A percentile compares a stretch with the other conserved stretches of the same genome.
phyloP scores from a whole-genome alignment of 1,140 invertebrate genomes.

The Rhagoletis pomonella region DNA sequence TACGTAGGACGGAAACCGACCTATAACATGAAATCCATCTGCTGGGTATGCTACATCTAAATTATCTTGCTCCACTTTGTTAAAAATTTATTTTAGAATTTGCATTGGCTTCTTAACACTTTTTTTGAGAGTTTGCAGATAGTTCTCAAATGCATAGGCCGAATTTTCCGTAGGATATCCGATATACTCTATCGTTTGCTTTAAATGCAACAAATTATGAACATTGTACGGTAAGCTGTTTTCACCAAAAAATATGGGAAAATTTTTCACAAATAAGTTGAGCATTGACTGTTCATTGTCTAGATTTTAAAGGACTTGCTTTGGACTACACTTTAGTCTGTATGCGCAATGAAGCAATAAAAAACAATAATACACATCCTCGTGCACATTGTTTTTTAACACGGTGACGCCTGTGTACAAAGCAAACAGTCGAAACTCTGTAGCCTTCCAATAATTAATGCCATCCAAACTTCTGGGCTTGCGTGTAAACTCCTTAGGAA shows the following conservation, averaged over 20 bases:
- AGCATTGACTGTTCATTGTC: too few species aligned
- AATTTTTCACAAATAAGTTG: background rate
- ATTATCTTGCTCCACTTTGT: too few species aligned
- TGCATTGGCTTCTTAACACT: too few species aligned
- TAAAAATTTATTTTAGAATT: too few species aligned
- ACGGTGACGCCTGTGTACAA: background rate
- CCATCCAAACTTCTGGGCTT: background rate
- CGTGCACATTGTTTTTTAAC: slow-evolving; percentile 7
- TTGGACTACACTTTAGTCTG: background rate
- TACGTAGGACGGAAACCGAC: too few species aligned
- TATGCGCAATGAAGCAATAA: slow-evolving; percentile 27
- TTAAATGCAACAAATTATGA: slow-evolving; percentile 27
- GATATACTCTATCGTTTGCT: background rate
- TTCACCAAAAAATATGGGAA: background rate
- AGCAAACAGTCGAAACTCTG: background rate
- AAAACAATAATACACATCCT: slow-evolving; percentile 10
- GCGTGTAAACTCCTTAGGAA: background rate
- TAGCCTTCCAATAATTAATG: background rate
- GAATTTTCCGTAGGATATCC: background rate
- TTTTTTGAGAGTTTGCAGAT: background rate
- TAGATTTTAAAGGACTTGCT: background rate
- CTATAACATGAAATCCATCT: too few species aligned
- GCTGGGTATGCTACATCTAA: too few species aligned
- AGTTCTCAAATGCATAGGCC: slow-evolving; percentile 27
- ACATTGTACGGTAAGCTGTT: slow-evolving; percentile 2